Base-by-base conservation (phyloP, 2,797 vertebrate species). In the Psittacula echo region DNA sequence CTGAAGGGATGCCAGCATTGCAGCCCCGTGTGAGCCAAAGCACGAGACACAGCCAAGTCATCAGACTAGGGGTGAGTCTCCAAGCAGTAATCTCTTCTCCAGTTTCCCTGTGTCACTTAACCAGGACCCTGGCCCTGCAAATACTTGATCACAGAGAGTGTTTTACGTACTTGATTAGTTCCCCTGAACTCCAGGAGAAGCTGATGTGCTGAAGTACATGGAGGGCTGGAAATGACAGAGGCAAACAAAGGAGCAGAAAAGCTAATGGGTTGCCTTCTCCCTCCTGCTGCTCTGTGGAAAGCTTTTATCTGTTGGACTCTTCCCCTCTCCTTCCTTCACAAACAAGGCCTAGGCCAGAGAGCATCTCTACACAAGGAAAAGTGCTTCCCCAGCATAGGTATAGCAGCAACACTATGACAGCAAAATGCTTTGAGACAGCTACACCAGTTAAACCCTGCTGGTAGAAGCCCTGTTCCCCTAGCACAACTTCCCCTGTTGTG, bases 251-350 rank as follows among this genome's bases (percentile, higher is more conserved):
- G 74, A 91, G 64, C 3, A 7, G 71, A 48, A 71, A 82, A 87
- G 79, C 95, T 96, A 95, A 93, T 91, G 93, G 83, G 61, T 90
- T 93, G 77, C 83, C 83, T 90, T 94, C 85, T 93, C 83, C 67
- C 71, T 93, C 95, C 95, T 90, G 95, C 88, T 96, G 80, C 77
- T 95, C 74, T 2, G 24, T 68, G 85, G 77, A 94, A 94, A 94
- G 93, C 90, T 93, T 94, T 95, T 72, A 87, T 93, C 90, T 77
- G 50, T 66, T 74, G 85, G 94, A 64, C 47, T 94, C 80, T 76
- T 76, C 76, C 64, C 32, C 54, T 94, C 47, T 96, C 39, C 75
- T 95, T 83, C 75, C 68, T 90, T 86, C 61, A 65, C 64, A 96
- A 94, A 94, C 75, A 90, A 94, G 62, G 86, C 88, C 74, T n/a